phyloP scores from a whole-genome alignment of 1,140 invertebrate species.

The Piezodorus guildinii region DNA sequence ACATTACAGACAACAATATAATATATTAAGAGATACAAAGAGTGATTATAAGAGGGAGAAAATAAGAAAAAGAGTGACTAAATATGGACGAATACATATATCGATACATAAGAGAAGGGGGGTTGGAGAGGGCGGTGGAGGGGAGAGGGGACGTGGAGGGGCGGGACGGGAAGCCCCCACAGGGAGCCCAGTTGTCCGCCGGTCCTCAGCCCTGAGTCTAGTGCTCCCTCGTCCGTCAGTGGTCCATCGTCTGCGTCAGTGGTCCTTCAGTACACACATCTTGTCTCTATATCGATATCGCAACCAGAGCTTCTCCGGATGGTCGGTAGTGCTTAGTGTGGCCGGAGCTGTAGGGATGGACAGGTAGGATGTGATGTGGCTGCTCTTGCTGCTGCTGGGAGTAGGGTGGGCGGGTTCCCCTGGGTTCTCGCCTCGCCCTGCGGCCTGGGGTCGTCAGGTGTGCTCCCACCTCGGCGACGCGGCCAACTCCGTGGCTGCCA shows the following conservation, averaged over 20 bases:
- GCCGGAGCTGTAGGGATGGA: not conserved
- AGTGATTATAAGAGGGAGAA: not conserved
- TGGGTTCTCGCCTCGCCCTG: slow-evolving; percentile 4
- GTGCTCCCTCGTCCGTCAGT: not conserved
- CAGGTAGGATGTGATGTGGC: not conserved
- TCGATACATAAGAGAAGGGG: not conserved
- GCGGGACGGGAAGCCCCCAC: not conserved
- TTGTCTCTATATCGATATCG: not conserved
- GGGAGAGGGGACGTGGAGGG: not conserved
- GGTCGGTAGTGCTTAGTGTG: not conserved
- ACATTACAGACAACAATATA: too few relatives aligned
- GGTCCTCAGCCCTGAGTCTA: not conserved
- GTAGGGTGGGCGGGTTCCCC: slow-evolving; percentile 9
- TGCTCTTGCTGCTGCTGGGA: slow-evolving; percentile 11
- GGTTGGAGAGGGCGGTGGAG: not conserved
- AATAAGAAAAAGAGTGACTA: too few relatives aligned
- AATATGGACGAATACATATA: not conserved
- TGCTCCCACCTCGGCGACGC: slow-evolving; percentile 26
- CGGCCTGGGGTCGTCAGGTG: slow-evolving; percentile 1
- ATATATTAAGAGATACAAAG: not conserved
- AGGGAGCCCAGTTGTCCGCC: slow-evolving; percentile 5
- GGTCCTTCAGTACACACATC: not conserved
- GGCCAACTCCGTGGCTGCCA: slow-evolving; percentile 42
- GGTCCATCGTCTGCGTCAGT: not conserved
- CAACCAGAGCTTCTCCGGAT: not conserved